Percentiles rank a stretch among this genome's conserved stretches.
Conservation (phyloP, 2,888 invertebrate genomes). For the Lapara coniferarum region DNA sequence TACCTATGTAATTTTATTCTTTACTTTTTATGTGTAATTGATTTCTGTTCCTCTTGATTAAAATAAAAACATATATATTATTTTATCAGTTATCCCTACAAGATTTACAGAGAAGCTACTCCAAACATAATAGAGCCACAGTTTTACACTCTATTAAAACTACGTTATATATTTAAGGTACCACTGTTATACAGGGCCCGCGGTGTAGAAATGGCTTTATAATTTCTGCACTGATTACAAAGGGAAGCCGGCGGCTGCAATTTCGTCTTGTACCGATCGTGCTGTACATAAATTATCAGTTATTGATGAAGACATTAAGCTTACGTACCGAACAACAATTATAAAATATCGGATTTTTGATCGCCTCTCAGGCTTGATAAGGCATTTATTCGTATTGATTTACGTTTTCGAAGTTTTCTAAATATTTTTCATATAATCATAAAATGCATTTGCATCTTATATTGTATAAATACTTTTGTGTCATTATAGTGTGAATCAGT, state of each 20-base stretch:
- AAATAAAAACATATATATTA: too few relatives aligned
- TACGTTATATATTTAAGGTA: constrained; percentile 57
- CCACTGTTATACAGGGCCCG: constrained; percentile 69
- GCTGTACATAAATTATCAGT: constrained; percentile 83
- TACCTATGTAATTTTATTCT: too few relatives aligned
- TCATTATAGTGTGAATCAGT: too few relatives aligned
- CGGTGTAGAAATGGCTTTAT: constrained; percentile 80
- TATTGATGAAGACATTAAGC: constrained; percentile 84
- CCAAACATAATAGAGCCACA: background rate
- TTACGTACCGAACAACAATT: constrained; percentile 69
- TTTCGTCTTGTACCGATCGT: constrained; percentile 82
- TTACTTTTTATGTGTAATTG: too few relatives aligned
- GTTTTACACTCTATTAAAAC: constrained; percentile 37
- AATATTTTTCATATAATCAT: too few relatives aligned
- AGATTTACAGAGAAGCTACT: too few relatives aligned
- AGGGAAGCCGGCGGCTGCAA: constrained; percentile 86
- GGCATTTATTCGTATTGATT: too few relatives aligned
- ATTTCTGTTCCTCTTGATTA: too few relatives aligned
- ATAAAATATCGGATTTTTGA: constrained; percentile 59
- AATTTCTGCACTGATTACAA: constrained; percentile 82
- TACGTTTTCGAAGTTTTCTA: too few relatives aligned
- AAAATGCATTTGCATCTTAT: too few relatives aligned
- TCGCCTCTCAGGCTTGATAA: constrained; percentile 4
- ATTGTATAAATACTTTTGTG: too few relatives aligned
- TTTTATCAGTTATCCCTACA: too few relatives aligned